These are phyloP conservation scores for Eristalis arbustorum DNA, from an alignment of 2,888 invertebrate species.

Conservation along the genomic window DNA sequence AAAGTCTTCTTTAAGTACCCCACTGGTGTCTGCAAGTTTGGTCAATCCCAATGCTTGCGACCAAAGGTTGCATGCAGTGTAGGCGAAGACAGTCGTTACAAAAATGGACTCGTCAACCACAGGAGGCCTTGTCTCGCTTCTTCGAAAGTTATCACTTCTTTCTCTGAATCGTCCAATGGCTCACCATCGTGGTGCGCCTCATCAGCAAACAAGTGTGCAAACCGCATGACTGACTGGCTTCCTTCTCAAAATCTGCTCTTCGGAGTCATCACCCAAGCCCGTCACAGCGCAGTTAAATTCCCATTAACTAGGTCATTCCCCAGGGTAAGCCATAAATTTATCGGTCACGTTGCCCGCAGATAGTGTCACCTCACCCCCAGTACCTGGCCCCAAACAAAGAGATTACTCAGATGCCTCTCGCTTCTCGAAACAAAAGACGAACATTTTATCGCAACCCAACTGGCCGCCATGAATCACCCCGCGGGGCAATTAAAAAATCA, in stretches of 20 bases:
- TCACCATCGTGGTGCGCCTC: too few relatives aligned
- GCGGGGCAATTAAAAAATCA: not conserved
- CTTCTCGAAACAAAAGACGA: not conserved
- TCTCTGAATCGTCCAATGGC: too few relatives aligned
- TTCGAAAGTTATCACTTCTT: too few relatives aligned
- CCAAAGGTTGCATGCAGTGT: too few relatives aligned
- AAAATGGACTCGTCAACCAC: too few relatives aligned
- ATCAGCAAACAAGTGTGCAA: too few relatives aligned
- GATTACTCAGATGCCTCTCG: not conserved
- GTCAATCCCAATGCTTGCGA: too few relatives aligned
- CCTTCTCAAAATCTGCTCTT: not conserved
- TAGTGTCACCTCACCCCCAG: not conserved
- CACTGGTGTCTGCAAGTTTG: too few relatives aligned
- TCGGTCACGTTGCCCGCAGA: not conserved
- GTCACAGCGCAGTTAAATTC: not conserved
- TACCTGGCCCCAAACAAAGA: not conserved
- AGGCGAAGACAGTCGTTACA: too few relatives aligned
- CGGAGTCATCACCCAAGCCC: not conserved
- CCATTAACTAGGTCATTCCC: not conserved
- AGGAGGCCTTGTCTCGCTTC: too few relatives aligned
- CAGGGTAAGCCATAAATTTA: not conserved
- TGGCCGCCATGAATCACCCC: constrained; percentile 8
- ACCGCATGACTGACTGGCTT: too few relatives aligned
- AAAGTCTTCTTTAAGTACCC: too few relatives aligned
- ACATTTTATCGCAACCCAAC: not conserved